phyloP scores from a whole-genome alignment of 2,113 vertebrate species.

The Argyrosomus japonicus region DNA sequence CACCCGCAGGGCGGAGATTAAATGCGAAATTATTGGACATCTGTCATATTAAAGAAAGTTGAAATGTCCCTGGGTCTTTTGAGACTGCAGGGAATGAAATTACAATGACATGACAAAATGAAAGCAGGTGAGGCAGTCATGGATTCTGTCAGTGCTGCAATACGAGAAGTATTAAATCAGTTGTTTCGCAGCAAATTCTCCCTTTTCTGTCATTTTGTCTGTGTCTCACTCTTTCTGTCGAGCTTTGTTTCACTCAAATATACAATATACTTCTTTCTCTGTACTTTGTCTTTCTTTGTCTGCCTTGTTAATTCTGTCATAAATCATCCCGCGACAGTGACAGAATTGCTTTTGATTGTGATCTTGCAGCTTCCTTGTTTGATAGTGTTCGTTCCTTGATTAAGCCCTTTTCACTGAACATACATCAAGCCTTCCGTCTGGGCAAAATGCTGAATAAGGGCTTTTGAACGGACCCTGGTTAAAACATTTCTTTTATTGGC shows the following conservation, averaged over 20 bases:
- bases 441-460: slow-evolving; percentile 41
- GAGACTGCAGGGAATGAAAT: slow-evolving; percentile 67
- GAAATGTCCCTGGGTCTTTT: slow-evolving; percentile 74
- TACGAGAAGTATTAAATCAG: slow-evolving; percentile 57
- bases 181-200: slow-evolving; percentile 47
- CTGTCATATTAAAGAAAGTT: slow-evolving; percentile 79
- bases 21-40: slow-evolving; percentile 80
- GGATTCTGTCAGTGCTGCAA: slow-evolving; percentile 43
- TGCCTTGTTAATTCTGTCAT: slow-evolving; percentile 69
- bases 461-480: slow-evolving; percentile 37
- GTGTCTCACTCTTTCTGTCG: slow-evolving; percentile 27
- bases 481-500: slow-evolving; percentile 48
- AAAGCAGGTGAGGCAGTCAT: slow-evolving; percentile 62
- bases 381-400: slow-evolving; percentile 56
- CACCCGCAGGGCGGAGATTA: slow-evolving; percentile 74
- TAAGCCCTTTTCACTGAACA: slow-evolving; percentile 30
- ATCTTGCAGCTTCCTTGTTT: slow-evolving; percentile 66
- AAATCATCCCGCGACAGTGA: slow-evolving; percentile 72
- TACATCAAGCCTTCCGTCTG: slow-evolving; percentile 38
- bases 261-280: slow-evolving; percentile 24
- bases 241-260: slow-evolving; percentile 31
- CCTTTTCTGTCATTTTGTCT: slow-evolving; percentile 26
- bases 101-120: slow-evolving; percentile 73
- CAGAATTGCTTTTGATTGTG: slow-evolving; percentile 73
- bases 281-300: slow-evolving; percentile 37